A percentile compares a stretch with the other conserved stretches of the same genome.
These are phyloP conservation scores for Miichthys miiuy DNA, from an alignment of 2,797 vertebrate species.

Conservation along the genomic window DNA sequence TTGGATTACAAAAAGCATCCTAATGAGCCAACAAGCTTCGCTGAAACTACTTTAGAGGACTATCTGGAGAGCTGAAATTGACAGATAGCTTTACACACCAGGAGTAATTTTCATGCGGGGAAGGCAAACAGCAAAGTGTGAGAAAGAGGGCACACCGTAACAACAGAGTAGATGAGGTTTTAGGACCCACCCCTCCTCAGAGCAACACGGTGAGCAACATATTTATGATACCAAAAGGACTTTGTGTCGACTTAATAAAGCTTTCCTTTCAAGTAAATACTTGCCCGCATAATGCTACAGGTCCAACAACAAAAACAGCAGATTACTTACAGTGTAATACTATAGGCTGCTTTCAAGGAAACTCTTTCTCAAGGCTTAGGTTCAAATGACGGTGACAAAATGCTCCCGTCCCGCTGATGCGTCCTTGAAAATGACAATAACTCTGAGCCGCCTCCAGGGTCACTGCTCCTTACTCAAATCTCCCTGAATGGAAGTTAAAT, in stretches of 20 bases:
- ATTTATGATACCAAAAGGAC: conserved; percentile 74
- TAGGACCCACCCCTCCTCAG: conserved; percentile 25
- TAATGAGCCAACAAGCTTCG: conserved; percentile 22
- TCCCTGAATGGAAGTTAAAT: conserved; percentile 15
- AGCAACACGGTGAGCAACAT: conserved; percentile 55
- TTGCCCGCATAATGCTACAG: conserved; percentile 8
- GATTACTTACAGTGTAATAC: conserved; percentile 19
- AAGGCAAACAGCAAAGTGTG: conserved; percentile 54
- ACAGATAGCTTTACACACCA: conserved; percentile 26
- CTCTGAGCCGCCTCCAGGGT: conserved; percentile 26
- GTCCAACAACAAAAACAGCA: background rate
- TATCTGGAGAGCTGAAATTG: conserved; percentile 34
- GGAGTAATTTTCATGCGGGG: conserved; percentile 60
- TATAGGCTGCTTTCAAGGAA: conserved; percentile 32
- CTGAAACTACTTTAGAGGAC: conserved; percentile 34
- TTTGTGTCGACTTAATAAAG: conserved; percentile 73
- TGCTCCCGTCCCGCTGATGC: conserved; percentile 1
- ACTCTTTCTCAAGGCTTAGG: conserved; percentile 30
- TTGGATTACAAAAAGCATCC: conserved; percentile 22
- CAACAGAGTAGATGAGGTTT: conserved; percentile 49
- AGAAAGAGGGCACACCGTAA: conserved; percentile 35
- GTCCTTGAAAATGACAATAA: conserved; percentile 42
- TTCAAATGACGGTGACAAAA: conserved; percentile 21
- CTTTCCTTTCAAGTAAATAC: conserved; percentile 30
- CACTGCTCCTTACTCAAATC: conserved; percentile 21